Percentiles rank a stretch among this genome's conserved stretches.
Evolutionary conservation across 2,888 invertebrate genomes (phyloP).

Genomic region (Latheticus oryzae): DNA sequence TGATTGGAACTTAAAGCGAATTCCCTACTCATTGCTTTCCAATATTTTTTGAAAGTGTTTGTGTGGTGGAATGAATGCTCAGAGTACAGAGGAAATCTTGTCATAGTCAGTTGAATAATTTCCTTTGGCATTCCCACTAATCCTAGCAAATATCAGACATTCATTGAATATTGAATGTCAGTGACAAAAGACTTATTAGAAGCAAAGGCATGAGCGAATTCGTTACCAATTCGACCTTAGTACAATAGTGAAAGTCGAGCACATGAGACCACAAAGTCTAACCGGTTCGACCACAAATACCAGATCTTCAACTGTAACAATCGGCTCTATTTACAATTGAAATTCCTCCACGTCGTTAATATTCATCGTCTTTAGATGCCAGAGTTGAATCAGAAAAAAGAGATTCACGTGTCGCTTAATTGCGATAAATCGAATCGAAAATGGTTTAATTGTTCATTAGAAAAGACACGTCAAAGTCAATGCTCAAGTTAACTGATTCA

Average conservation of each 20-base stretch:
- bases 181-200: slow-evolving; percentile 48
- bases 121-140: slow-evolving; percentile 21
- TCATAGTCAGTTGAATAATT: slow-evolving; percentile 26
- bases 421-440: slow-evolving; percentile 40
- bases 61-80: slow-evolving; percentile 25
- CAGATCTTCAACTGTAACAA: slow-evolving; percentile 57
- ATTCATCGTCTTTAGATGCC: slow-evolving; percentile 40
- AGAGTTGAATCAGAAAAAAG: slow-evolving; percentile 29
- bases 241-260: slow-evolving; percentile 57
- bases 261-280: slow-evolving; percentile 47
- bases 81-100: slow-evolving; percentile 10
- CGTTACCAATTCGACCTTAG: slow-evolving; percentile 51
- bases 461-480: slow-evolving; percentile 34
- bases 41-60: slow-evolving; percentile 31
- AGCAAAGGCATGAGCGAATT: slow-evolving; percentile 47
- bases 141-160: slow-evolving; percentile 46
- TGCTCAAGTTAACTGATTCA: slow-evolving; percentile 31
- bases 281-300: slow-evolving; percentile 56
- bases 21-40: slow-evolving; percentile 4
- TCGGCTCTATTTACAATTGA: slow-evolving; percentile 47
- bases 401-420: slow-evolving; percentile 45
- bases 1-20: slow-evolving; percentile 10
- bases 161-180: slow-evolving; percentile 51
- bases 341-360: slow-evolving; percentile 46
- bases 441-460: slow-evolving; percentile 43